phyloP scores from a whole-genome alignment of 2,113 vertebrate genomes.

The Nipponia nippon region DNA sequence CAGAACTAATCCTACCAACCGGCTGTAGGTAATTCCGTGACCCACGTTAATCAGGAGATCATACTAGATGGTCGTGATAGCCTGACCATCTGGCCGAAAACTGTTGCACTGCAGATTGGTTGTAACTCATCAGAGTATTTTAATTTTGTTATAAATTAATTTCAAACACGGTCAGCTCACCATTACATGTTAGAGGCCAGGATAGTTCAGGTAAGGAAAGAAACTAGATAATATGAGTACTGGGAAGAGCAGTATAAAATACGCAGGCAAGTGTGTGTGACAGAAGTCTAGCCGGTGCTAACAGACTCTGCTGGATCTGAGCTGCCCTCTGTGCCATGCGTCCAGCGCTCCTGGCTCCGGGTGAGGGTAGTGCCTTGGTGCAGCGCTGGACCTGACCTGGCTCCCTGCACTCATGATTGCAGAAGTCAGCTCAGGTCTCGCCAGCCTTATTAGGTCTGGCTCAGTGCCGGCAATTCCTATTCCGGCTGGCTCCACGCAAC shows the following conservation, averaged over 20 bases:
- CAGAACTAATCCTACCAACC: not conserved
- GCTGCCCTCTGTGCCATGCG: not conserved
- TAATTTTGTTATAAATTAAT: not conserved
- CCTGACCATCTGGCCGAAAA: not conserved
- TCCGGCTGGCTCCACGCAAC: slow-evolving; percentile 10
- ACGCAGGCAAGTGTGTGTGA: not conserved
- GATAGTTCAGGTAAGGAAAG: not conserved
- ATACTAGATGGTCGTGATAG: not conserved
- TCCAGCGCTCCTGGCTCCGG: not conserved
- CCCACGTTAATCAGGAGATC: not conserved
- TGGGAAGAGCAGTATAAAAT: not conserved
- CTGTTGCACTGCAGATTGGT: not conserved
- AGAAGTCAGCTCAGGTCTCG: slow-evolving; percentile 49
- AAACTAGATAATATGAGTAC: not conserved
- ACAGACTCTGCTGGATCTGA: not conserved
- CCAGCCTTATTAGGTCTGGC: slow-evolving; percentile 56
- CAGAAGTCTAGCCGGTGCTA: not conserved
- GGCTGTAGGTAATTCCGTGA: not conserved
- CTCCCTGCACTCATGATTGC: not conserved
- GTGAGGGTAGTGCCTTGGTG: not conserved
- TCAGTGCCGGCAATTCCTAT: not conserved
- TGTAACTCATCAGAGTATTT: not conserved
- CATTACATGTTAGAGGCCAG: not conserved
- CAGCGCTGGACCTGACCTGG: slow-evolving; percentile 2
- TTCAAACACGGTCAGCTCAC: not conserved